Evolutionary conservation across 2,888 invertebrate species (phyloP), one percentile per base, ranked within the genome.

Genomic region (Brenthis daphne): DNA sequence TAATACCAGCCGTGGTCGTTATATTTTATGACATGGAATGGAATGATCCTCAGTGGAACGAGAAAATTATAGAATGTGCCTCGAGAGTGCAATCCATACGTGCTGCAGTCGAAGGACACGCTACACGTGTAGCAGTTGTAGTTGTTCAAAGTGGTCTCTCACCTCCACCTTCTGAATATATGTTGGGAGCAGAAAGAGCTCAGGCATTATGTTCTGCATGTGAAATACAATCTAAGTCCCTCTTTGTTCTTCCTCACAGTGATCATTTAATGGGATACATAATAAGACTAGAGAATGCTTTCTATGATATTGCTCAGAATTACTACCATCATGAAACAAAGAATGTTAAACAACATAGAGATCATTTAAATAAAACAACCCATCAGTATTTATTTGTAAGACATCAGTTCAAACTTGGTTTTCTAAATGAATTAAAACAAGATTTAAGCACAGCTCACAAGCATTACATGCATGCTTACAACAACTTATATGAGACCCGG

Each of bases 21-120:
- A 94, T 99, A 72, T 99, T 99, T 88, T 98, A 97, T 85, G 99
- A 99, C 81, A 94, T 99, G 83, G 99, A 99, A 88, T 99, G 99
- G 99, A 97, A 98, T 84, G 99, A 99, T 88, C 93, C 95, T 0
- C 95, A 96, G 74, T 99, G 99, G 99, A 96, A 96, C 77, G 99
- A 99, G 77, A 98, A 97, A 83, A 97, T 98, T 82, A 96, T 97
- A 79, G 99, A 99, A 86, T 99, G 98, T 88, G 97, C 98, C 11
- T 97, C 97, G 0, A 94, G 96, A 78, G 96, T 99, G 48, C 97
- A 98, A 84, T 95, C 96, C 0, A 93, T 97, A 74, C 96, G 96
- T 77, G 94, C 95, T 54, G 95, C 96, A 3, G 93, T 96, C 57
- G 95, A 96, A 81, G 96, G 95, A 1, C 94, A 96, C 76, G 94